Percentiles rank a stretch among this genome's conserved stretches.
Evolutionary conservation across 2,113 vertebrate genomes (phyloP).

Genomic region (Daphoenositta chrysoptera): DNA sequence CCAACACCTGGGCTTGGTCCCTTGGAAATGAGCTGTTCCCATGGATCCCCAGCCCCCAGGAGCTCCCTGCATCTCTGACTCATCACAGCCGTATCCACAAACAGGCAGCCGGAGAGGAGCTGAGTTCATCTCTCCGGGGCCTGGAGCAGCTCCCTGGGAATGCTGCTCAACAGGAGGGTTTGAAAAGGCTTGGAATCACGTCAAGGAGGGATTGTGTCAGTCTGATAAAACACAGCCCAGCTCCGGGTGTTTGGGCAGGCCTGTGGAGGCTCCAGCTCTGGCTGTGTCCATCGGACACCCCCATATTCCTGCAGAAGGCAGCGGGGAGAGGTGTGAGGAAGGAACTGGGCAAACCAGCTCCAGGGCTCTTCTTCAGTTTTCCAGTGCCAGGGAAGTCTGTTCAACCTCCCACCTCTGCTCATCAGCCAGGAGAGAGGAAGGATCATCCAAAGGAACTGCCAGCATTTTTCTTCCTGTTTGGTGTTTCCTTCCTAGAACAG

Average conservation of each 20-base stretch:
- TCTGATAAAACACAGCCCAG: background rate
- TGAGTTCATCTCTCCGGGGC: background rate
- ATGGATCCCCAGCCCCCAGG: background rate
- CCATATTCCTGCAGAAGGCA: background rate
- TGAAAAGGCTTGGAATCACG: background rate
- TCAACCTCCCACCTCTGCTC: background rate
- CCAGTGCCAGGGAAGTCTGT: background rate
- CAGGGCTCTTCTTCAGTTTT: background rate
- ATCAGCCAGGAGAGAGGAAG: background rate
- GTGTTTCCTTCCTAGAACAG: background rate
- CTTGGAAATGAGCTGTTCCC: background rate
- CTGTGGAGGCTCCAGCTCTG: background rate
- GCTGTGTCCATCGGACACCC: background rate
- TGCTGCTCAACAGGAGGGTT: background rate
- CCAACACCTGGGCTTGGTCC: background rate
- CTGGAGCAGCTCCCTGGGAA: background rate
- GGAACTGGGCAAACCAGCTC: background rate
- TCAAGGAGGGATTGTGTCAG: background rate
- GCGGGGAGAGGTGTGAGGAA: background rate
- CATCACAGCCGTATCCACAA: background rate
- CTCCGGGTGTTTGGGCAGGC: background rate
- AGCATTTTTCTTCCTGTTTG: background rate
- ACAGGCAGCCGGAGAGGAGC: background rate
- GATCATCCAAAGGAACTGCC: background rate
- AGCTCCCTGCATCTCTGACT: background rate